phyloP scores from a whole-genome alignment of 1,140 invertebrate species.

The Phthorimaea operculella region DNA sequence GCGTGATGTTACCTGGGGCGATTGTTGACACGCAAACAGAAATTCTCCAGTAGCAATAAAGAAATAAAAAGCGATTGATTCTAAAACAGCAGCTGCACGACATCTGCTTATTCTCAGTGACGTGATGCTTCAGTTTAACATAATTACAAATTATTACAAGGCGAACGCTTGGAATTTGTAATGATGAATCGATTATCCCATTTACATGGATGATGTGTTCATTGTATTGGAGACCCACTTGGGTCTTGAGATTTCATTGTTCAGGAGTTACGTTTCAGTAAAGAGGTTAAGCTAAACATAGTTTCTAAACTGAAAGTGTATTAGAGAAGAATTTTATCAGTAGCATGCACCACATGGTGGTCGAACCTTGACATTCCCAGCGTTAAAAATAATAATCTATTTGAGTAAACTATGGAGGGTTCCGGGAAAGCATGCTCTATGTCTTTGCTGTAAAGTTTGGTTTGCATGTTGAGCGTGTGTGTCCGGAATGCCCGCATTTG shows the following conservation, averaged over 20 bases:
- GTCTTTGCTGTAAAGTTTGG: conserved; percentile 23
- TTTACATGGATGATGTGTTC: neutral
- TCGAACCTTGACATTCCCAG: conserved; percentile 59
- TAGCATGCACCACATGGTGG: conserved; percentile 38
- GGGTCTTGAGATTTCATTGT: too few species aligned
- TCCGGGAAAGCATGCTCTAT: conserved; percentile 19
- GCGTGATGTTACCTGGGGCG: too few species aligned
- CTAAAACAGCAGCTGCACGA: conserved; percentile 2
- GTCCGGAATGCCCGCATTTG: conserved; percentile 45
- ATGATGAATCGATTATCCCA: conserved; percentile 1
- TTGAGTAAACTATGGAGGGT: conserved; percentile 28
- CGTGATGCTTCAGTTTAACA: conserved; percentile 2
- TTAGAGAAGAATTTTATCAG: too few species aligned
- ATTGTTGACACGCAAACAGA: neutral
- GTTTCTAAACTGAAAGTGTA: too few species aligned
- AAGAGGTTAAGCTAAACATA: too few species aligned
- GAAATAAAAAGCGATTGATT: conserved; percentile 2
- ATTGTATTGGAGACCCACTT: too few species aligned
- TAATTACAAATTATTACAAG: conserved; percentile 6
- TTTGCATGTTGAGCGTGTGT: conserved; percentile 13
- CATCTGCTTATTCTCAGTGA: neutral
- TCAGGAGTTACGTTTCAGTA: too few species aligned
- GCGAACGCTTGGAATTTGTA: neutral
- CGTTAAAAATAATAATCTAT: conserved; percentile 64
- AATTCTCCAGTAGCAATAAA: neutral